Evolutionary conservation across 2,113 vertebrate genomes (phyloP).

Genomic region (Hyla sarda): DNA sequence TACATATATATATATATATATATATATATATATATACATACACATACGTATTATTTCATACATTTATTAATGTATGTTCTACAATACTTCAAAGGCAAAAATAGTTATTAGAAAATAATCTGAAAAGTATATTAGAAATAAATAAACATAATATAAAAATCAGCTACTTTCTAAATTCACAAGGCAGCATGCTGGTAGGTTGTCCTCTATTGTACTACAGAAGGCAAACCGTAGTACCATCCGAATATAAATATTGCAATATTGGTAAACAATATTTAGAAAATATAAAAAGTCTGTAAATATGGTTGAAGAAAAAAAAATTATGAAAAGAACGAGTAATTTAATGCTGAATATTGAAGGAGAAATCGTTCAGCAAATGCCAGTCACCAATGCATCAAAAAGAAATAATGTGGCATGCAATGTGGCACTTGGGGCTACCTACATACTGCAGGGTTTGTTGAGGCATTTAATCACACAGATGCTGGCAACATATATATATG

Average conservation of each 20-base stretch:
- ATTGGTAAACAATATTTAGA: not conserved
- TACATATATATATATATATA: not conserved
- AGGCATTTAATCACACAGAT: not conserved
- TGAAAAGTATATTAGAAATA: not conserved
- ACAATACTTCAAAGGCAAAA: too few relatives aligned
- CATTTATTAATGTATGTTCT: too few relatives aligned
- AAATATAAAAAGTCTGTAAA: not conserved
- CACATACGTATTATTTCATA: too few relatives aligned
- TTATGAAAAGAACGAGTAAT: not conserved
- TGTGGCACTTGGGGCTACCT: slow-evolving; percentile 14
- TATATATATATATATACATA: not conserved
- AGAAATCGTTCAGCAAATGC: not conserved
- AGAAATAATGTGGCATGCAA: not conserved
- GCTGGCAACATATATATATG: not conserved
- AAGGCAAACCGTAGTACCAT: not conserved
- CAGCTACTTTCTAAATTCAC: not conserved
- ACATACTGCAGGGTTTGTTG: not conserved
- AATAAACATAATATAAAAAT: not conserved
- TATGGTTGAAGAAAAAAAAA: not conserved
- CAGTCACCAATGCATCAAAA: not conserved
- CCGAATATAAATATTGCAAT: not conserved
- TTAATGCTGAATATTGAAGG: not conserved
- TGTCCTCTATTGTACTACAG: not conserved
- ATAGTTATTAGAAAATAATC: not conserved
- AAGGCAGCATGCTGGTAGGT: not conserved